phyloP scores from a whole-genome alignment of 92 coral and sea anemone genomes.

The Epizoanthus scotinus region DNA sequence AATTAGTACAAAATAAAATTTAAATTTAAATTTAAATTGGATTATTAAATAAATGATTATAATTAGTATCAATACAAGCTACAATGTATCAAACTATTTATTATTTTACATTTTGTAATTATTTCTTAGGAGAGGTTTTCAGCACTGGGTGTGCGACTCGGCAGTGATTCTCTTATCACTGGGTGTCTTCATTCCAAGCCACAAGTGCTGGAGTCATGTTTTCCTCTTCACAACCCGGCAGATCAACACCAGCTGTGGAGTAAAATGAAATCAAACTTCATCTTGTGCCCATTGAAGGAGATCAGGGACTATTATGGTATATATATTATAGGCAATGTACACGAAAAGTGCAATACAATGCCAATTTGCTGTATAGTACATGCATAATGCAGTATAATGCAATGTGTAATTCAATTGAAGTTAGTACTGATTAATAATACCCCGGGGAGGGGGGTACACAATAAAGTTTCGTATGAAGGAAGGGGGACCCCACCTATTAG shows the following conservation, averaged over 20 bases:
- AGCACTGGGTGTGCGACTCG: constrained; percentile 72
- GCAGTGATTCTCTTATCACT: constrained; percentile 70
- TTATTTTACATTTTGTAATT: neutral
- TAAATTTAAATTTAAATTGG: too few relatives aligned
- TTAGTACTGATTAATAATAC: too few relatives aligned
- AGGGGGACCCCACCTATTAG: too few relatives aligned
- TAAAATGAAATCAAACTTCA: constrained; percentile 80
- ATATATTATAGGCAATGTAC: neutral
- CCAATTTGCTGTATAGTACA: too few relatives aligned
- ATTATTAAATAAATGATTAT: too few relatives aligned
- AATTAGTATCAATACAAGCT: too few relatives aligned
- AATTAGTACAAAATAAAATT: constrained; percentile 10
- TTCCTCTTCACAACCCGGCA: constrained; percentile 78
- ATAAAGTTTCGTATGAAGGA: too few relatives aligned
- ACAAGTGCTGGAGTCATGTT: constrained; percentile 80
- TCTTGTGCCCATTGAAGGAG: constrained; percentile 89
- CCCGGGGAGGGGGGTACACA: too few relatives aligned
- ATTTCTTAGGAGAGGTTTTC: constrained; percentile 50
- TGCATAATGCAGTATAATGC: too few relatives aligned
- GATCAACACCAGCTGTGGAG: constrained; percentile 80
- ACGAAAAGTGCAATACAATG: neutral
- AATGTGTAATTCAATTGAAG: too few relatives aligned
- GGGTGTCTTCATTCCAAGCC: constrained; percentile 94
- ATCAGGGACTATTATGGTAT: constrained; percentile 96
- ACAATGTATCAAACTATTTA: neutral